Evolutionary conservation across 2,888 invertebrate genomes (phyloP), one percentile per base, ranked within the genome.

Genomic region (Andrena praecox): DNA sequence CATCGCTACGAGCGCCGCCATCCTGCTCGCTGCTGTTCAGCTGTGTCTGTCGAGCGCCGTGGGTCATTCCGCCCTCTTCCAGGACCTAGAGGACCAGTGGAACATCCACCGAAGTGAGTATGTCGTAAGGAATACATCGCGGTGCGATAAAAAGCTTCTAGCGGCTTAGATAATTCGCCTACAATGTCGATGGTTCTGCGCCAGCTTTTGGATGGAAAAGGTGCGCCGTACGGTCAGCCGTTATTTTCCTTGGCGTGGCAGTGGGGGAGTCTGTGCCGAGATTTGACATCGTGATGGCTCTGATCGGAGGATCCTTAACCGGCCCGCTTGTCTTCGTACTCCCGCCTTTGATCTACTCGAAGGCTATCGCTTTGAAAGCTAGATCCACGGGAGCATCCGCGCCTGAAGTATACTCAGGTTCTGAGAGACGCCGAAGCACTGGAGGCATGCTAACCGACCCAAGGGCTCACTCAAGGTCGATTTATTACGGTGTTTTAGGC

Each of bases 251-350:
- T 2, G 97, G 97, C 0, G 96, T 98, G 6, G 95, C 97, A 42
- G 94, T 98, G 2, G 98, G 97, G 0, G 97, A 98, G 93, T 95
- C 97, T 0, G 96, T 98, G 0, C 98, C 98, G 0, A 95, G 97
- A 85, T 98, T 98, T 91, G 98, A 98, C 90, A 95, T 98, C 27
- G 97, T 98, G 12, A 97, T 98, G 96, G 96, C 97, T 1, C 94
- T 98, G 0, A 96, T 98, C 10, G 98, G 98, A 0, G 98, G 98
- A 4, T 97, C 97, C 0, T 95, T 98, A 4, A 97, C 97, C 0
- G 97, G 98, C 0, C 97, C 98, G 0, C 94, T 98, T 12, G 97
- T 98, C 89, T 98, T 98, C 87, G 95, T 98, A 79, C 95, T 97
- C 78, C 98, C 98, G 0, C 97, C 98, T 0, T 88, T 98, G 59